Percentiles rank a stretch among this genome's conserved stretches.
Conservation (phyloP, 1,140 invertebrate species). For the Wiebesia pumilae region DNA sequence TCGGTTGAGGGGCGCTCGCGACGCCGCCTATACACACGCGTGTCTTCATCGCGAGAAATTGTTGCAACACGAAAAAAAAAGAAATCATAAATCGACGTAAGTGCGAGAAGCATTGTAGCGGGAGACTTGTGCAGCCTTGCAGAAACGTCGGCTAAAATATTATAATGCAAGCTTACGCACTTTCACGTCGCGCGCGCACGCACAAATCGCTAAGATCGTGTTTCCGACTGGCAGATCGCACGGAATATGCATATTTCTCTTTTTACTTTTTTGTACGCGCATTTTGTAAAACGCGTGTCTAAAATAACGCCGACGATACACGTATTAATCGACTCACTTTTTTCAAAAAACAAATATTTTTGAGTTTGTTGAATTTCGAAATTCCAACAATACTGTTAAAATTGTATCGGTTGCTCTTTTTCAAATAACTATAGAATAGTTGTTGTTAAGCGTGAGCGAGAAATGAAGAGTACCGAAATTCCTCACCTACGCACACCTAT, state of each 20-base stretch:
- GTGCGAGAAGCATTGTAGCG: constrained; percentile 12
- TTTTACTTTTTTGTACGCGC: not conserved
- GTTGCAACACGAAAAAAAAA: not conserved
- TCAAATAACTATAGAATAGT: not conserved
- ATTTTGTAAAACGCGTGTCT: constrained; percentile 31
- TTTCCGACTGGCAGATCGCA: constrained; percentile 27
- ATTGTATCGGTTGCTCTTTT: not conserved
- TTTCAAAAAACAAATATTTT: constrained; percentile 24
- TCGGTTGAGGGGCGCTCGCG: not conserved
- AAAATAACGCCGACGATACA: constrained; percentile 66
- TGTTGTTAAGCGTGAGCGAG: not conserved
- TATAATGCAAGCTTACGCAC: constrained; percentile 51
- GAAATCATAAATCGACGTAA: constrained; percentile 19
- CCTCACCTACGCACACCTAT: not conserved
- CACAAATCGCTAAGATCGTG: constrained; percentile 39
- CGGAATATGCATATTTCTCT: constrained; percentile 39
- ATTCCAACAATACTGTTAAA: not conserved
- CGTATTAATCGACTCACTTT: constrained; percentile 47
- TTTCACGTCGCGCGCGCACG: constrained; percentile 37
- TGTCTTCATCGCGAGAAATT: constrained; percentile 15
- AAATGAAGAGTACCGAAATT: not conserved
- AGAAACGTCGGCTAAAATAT: constrained; percentile 52
- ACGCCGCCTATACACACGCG: not conserved
- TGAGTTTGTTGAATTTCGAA: not conserved
- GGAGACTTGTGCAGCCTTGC: constrained; percentile 41